Conservation (phyloP, 2,797 vertebrate genomes). For the Rhinophrynus dorsalis region DNA sequence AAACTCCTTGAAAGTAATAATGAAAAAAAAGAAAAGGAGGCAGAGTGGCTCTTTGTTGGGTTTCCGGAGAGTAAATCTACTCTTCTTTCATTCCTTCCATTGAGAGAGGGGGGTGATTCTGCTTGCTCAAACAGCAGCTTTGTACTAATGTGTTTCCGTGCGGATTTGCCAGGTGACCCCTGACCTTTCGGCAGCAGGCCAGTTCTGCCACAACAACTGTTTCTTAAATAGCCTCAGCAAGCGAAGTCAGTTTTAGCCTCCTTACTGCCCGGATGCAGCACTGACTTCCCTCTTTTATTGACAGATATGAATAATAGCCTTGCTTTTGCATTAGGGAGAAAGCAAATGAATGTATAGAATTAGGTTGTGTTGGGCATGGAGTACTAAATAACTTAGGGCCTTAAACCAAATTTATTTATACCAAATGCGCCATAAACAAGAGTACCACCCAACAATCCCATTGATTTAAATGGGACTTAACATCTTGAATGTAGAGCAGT, state of each 20-base stretch:
- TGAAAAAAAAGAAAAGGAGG: conserved; percentile 52
- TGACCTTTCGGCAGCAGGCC: conserved; percentile 52
- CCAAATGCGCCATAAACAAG: too few relatives aligned
- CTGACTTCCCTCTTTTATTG: conserved; percentile 52
- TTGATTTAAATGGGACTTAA: too few relatives aligned
- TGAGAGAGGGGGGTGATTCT: conserved; percentile 33
- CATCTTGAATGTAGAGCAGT: too few relatives aligned
- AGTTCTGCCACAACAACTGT: conserved; percentile 52
- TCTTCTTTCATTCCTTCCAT: conserved; percentile 33
- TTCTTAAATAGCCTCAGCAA: conserved; percentile 50
- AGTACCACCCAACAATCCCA: too few relatives aligned
- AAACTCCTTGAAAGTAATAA: conserved; percentile 45
- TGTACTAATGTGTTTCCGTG: conserved; percentile 61
- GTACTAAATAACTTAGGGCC: neutral
- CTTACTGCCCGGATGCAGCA: conserved; percentile 48
- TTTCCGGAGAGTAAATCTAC: conserved; percentile 47
- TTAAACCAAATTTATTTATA: too few relatives aligned
- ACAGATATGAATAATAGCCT: conserved; percentile 5
- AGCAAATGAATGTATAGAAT: neutral
- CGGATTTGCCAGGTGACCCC: conserved; percentile 60
- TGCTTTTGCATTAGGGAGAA: neutral
- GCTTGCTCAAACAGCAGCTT: conserved; percentile 52
- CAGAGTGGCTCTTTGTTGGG: conserved; percentile 46
- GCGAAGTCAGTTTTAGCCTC: conserved; percentile 48
- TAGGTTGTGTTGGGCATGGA: neutral